These are phyloP conservation scores for Phoenicopterus ruber DNA, from an alignment of 2,113 vertebrate genomes.

Conservation along the genomic window DNA sequence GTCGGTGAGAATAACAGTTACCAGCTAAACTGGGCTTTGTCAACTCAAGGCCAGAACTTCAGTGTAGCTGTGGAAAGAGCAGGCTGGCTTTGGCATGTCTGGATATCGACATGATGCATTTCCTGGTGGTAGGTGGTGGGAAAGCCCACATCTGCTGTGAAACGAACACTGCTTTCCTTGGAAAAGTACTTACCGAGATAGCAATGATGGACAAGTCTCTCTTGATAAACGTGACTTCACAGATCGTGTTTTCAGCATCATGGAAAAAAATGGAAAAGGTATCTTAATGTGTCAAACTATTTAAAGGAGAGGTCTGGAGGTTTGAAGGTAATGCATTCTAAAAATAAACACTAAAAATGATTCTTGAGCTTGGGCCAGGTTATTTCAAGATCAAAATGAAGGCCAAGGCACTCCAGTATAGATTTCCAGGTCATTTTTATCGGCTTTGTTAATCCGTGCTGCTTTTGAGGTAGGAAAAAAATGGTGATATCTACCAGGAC, in stretches of 20 bases:
- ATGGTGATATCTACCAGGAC: background rate
- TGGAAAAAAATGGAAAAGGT: constrained; percentile 5
- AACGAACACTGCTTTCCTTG: constrained; percentile 1
- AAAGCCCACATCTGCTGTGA: constrained; percentile 21
- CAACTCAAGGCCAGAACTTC: background rate
- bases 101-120: background rate
- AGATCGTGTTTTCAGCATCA: background rate
- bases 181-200: constrained; percentile 30
- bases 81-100: constrained; percentile 39
- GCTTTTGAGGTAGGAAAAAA: background rate
- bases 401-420: background rate
- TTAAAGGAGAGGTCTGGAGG: background rate
- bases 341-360: constrained; percentile 2
- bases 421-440: background rate
- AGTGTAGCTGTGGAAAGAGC: constrained; percentile 8
- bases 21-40: background rate
- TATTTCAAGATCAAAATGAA: constrained; percentile 43
- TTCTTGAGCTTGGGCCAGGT: constrained; percentile 2
- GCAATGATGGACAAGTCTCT: background rate
- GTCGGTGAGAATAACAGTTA: background rate
- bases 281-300: background rate
- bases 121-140: constrained; percentile 14
- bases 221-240: background rate
- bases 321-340: constrained; percentile 36
- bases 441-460: background rate